phyloP scores from a whole-genome alignment of 2,888 invertebrate genomes.

The Chirona hameri region DNA sequence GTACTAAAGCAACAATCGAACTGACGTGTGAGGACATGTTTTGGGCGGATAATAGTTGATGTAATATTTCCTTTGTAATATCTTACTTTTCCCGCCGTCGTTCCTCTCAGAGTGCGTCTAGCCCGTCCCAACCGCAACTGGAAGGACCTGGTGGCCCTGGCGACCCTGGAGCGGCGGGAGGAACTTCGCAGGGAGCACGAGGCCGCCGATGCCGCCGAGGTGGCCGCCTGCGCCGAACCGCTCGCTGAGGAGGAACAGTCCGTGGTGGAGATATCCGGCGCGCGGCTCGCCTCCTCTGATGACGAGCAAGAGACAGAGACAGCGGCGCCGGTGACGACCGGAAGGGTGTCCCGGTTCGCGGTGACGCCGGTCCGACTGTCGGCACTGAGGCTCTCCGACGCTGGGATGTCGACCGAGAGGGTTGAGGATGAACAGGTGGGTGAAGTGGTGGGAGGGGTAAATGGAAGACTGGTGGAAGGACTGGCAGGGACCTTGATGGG shows the following conservation, averaged over 20 bases:
- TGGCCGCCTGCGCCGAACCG: neutral
- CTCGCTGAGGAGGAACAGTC: neutral
- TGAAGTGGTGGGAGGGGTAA: too few species aligned
- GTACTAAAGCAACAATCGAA: too few species aligned
- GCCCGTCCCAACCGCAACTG: neutral
- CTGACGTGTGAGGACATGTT: too few species aligned
- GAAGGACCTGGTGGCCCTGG: conserved; percentile 25
- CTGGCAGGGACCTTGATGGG: too few species aligned
- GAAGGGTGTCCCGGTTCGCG: neutral
- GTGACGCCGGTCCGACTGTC: neutral
- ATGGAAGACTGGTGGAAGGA: too few species aligned
- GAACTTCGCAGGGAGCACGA: neutral
- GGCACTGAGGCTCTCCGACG: neutral
- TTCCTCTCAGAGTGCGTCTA: conserved; percentile 4
- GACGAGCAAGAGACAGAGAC: neutral
- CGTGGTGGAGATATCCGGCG: neutral
- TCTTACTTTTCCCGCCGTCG: neutral
- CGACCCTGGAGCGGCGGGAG: neutral
- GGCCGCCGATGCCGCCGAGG: neutral
- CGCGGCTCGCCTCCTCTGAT: neutral
- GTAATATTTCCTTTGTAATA: too few species aligned
- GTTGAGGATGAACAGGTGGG: too few species aligned
- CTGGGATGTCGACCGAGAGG: too few species aligned
- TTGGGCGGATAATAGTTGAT: too few species aligned
- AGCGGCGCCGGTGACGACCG: neutral